phyloP scores from a whole-genome alignment of 2,888 invertebrate species.

The Clunio marinus region DNA sequence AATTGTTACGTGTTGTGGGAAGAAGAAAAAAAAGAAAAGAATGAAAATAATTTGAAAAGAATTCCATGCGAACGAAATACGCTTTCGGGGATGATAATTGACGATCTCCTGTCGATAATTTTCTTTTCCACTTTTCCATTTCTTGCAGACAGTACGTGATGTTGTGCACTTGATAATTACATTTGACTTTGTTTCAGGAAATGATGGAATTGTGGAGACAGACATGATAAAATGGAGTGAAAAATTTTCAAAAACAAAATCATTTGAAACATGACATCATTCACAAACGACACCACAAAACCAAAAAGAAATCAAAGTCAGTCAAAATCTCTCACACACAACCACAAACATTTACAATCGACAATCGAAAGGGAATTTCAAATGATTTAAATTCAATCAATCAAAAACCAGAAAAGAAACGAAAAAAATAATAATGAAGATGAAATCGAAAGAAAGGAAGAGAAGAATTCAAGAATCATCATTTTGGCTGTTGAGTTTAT shows the following conservation, averaged over 20 bases:
- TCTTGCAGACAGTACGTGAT: not conserved
- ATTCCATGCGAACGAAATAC: not conserved
- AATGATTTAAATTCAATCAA: slow-evolving; percentile 21
- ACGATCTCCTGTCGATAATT: not conserved
- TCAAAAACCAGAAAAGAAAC: not conserved
- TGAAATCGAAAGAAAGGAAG: not conserved
- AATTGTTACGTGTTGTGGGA: no score
- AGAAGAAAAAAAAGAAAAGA: slow-evolving; percentile 42
- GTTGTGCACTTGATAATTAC: no score
- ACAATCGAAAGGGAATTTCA: slow-evolving; percentile 3
- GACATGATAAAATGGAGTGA: not conserved
- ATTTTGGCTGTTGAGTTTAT: no score
- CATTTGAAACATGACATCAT: not conserved
- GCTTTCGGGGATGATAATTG: not conserved
- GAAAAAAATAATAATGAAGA: not conserved
- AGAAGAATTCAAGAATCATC: not conserved
- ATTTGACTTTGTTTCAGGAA: no score
- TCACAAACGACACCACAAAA: not conserved
- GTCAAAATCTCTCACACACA: not conserved
- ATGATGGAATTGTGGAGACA: not conserved
- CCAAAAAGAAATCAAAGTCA: no score
- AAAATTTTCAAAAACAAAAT: not conserved
- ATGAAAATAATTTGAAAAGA: not conserved
- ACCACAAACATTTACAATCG: not conserved
- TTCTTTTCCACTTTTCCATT: no score